Base-by-base conservation (phyloP, 2,888 invertebrate species). In the Lordiphosa andalusiaca region DNA sequence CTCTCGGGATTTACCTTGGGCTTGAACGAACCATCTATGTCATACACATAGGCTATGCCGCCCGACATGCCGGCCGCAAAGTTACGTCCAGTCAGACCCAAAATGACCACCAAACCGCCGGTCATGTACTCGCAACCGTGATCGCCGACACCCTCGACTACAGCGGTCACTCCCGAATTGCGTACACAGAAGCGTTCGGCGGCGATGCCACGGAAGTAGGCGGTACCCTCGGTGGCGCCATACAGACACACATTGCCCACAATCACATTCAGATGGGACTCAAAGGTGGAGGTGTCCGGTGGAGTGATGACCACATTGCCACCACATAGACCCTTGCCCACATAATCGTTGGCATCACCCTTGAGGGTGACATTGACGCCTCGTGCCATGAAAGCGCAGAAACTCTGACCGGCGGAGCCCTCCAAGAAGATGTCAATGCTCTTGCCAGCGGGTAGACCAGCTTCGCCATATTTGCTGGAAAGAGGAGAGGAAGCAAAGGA, bases 121-220 rank as follows among this genome's bases (percentile, higher is more conserved):
- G 99, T 99, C 99, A 99, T 99, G 90, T 99, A 99, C 91, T 99
- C 99, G 91, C 99, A 99, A 58, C 98, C 99, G 90, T 99, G 99
- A 91, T 99, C 99, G 38, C 99, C 99, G 57, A 98, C 98, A 52
- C 98, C 98, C 91, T 99, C 99, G 67, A 96, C 96, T 12, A 99
- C 98, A 10, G 98, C 98, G 30, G 93, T 92, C 38, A 96, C 98
- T 3, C 99, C 99, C 0, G 98, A 98, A 91, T 99, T 99, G 67
- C 99, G 93, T 13, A 99, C 99, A 88, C 98, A 98, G 91, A 99
- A 99, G 25, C 99, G 93, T 90, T 99, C 99, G 10, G 99, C 98
- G 0, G 98, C 98, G 77, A 98, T 97, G 53, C 99, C 98, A 51
- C 98, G 92, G 92, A 99, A 97, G 90, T 95, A 98, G 0, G 97